These are phyloP conservation scores for Anguilla anguilla DNA, from an alignment of 2,797 vertebrate species.

Conservation along the genomic window DNA sequence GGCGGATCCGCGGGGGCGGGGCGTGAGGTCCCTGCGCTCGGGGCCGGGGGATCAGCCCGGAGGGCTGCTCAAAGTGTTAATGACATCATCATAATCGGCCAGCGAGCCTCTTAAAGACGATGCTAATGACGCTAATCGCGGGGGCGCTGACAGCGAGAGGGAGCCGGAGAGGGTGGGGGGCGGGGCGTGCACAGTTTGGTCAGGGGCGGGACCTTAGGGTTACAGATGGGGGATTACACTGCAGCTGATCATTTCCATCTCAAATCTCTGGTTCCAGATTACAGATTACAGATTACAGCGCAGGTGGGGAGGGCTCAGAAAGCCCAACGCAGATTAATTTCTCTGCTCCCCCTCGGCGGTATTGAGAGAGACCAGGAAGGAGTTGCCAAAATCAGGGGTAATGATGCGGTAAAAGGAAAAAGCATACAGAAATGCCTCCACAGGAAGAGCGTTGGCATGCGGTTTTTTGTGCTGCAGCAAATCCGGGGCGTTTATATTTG, in stretches of 20 bases:
- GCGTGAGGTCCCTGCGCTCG: not conserved
- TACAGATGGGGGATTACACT: conserved; percentile 8
- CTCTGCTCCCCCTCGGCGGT: not conserved
- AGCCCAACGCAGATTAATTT: not conserved
- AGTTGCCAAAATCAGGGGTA: conserved; percentile 30
- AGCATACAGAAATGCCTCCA: not conserved
- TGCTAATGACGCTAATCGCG: not conserved
- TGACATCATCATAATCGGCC: not conserved
- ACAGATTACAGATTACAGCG: not conserved
- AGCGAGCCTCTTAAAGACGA: not conserved
- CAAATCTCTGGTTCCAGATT: conserved; percentile 24
- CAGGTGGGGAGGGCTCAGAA: not conserved
- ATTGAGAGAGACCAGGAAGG: conserved; percentile 38
- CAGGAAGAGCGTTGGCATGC: not conserved
- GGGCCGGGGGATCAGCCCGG: conserved; percentile 7
- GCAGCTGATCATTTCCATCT: conserved; percentile 37
- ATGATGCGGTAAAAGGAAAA: conserved; percentile 4
- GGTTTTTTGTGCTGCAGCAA: not conserved
- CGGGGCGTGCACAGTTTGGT: not conserved
- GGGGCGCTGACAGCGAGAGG: not conserved
- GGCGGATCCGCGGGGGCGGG: not conserved
- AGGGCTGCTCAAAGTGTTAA: not conserved
- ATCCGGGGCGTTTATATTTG: not conserved
- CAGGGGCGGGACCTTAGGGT: not conserved
- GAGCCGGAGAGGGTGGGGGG: not conserved